Percentiles rank a stretch among this genome's conserved stretches.
Evolutionary conservation across 2,888 invertebrate species (phyloP).

Genomic region (Schizotus pectinicornis): DNA sequence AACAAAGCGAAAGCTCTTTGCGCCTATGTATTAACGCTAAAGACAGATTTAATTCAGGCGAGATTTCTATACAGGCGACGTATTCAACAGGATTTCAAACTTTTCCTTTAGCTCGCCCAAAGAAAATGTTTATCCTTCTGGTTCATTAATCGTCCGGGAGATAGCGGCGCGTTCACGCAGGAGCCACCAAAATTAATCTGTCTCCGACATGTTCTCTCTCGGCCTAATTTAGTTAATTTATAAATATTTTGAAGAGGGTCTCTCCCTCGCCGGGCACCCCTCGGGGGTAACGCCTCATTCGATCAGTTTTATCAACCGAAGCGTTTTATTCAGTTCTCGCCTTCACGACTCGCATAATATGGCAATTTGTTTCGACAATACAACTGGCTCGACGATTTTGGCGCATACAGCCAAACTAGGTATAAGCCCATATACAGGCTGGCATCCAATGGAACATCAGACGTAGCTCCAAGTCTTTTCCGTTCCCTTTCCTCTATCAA

Average conservation of each 20-base stretch:
- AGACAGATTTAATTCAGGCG: conserved; percentile 36
- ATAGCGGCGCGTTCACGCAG: not conserved
- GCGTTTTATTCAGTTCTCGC: conserved; percentile 53
- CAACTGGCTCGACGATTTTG: not conserved
- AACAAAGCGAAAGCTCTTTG: conserved; percentile 46
- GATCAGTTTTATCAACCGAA: conserved; percentile 54
- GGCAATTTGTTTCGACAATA: conserved; percentile 51
- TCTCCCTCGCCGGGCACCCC: conserved; percentile 31
- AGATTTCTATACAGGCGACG: conserved; percentile 33
- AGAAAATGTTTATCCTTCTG: too few species aligned
- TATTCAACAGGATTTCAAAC: not conserved
- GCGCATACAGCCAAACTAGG: too few species aligned
- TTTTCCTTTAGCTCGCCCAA: too few species aligned
- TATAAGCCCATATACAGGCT: too few species aligned
- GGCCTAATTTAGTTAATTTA: conserved; percentile 54
- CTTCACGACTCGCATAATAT: conserved; percentile 55
- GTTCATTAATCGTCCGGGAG: not conserved
- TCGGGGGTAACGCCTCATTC: conserved; percentile 51
- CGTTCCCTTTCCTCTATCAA: too few species aligned
- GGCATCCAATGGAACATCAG: too few species aligned
- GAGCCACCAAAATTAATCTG: not conserved
- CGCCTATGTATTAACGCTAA: conserved; percentile 31
- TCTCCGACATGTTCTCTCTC: conserved; percentile 17
- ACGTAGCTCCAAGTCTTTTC: too few species aligned
- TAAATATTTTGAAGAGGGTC: conserved; percentile 52